Conservation (phyloP, 1,140 invertebrate species). For the Drosophila quadrilineata region DNA sequence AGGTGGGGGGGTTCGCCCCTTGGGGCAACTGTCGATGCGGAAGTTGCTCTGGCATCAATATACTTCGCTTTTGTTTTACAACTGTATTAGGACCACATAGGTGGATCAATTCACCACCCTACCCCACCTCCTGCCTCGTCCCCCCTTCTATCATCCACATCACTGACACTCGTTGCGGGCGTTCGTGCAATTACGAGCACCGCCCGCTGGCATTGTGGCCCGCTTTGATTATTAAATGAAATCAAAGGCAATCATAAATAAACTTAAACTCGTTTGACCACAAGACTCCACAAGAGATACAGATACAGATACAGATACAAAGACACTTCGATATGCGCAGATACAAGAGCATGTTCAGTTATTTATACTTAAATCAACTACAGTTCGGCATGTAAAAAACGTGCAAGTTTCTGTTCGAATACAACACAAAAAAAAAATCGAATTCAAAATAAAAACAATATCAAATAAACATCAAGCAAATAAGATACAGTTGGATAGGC, state of each 20-base stretch:
- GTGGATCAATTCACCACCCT: constrained; percentile 12
- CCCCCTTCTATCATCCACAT: no score
- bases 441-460: constrained; percentile 6
- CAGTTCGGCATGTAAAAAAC: constrained; percentile 72
- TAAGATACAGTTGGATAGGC: no score
- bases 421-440: constrained; percentile 7
- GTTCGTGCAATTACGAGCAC: constrained; percentile 65
- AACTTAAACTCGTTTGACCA: constrained; percentile 77
- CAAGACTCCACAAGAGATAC: constrained; percentile 22
- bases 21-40: constrained; percentile 40
- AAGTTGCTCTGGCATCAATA: constrained; percentile 46
- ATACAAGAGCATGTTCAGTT: constrained; percentile 16
- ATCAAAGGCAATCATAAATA: constrained; percentile 80
- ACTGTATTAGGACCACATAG: constrained; percentile 62
- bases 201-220: constrained; percentile 64
- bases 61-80: constrained; percentile 69
- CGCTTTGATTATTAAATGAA: constrained; percentile 67
- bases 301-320: constrained; percentile 19
- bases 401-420: constrained; percentile 68
- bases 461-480: no score
- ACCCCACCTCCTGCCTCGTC: background rate
- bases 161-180: constrained; percentile 32
- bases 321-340: no score
- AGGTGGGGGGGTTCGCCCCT: background rate
- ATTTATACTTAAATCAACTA: constrained; percentile 63